A percentile compares a stretch with the other conserved stretches of the same genome.
phyloP scores from a whole-genome alignment of 2,113 vertebrate genomes.

The Anser brachyrhynchus region DNA sequence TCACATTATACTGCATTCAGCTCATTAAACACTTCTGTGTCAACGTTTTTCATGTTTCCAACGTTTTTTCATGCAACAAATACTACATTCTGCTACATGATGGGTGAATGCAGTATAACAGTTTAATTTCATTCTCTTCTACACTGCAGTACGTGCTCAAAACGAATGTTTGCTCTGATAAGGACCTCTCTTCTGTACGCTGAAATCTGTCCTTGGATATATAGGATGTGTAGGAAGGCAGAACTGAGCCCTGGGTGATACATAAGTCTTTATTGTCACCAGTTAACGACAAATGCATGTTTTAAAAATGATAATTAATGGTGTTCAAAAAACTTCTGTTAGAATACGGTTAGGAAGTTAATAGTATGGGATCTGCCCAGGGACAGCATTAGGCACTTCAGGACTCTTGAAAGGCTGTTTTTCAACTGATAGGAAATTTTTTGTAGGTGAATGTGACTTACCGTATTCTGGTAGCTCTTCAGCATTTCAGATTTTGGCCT shows the following conservation, averaged over 20 bases:
- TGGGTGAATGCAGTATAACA: neutral
- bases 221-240: neutral
- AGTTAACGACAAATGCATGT: neutral
- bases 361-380: neutral
- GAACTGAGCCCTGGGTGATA: neutral
- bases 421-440: neutral
- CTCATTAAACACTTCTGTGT: neutral
- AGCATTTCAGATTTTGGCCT: constrained; percentile 92
- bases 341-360: neutral
- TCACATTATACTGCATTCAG: neutral
- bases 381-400: neutral
- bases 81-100: neutral
- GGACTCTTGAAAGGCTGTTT: neutral
- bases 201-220: neutral
- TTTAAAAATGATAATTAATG: neutral
- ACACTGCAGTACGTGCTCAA: neutral
- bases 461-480: constrained; percentile 88
- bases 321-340: neutral
- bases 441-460: constrained; percentile 50
- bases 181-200: neutral
- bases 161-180: neutral
- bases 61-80: neutral
- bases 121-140: neutral
- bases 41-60: neutral
- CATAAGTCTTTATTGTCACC: neutral